Base-by-base conservation (phyloP, 2,888 invertebrate species). In the Cheilosia urbana region DNA sequence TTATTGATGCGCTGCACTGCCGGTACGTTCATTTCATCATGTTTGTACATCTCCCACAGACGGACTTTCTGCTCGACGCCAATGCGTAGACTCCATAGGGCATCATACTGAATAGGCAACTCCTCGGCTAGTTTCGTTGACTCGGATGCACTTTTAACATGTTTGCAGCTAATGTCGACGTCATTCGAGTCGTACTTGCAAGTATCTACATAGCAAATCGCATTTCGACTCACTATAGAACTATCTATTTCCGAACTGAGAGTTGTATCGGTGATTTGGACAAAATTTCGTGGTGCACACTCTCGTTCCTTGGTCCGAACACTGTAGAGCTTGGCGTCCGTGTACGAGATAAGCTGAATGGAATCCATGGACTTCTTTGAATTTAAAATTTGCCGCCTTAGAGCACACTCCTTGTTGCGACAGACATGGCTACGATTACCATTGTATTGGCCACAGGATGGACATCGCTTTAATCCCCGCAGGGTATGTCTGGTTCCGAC, bases 391-490 rank as follows among this genome's bases (percentile, higher is more conserved):
- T 90, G 89, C 19, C 89, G 88, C 40, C 91, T 88, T 17, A 90
- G 88, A n/a, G 89, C 88, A 34, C 91, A 91, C 4, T 87, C 69
- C 2, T 58, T 17, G 76, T 91, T 91, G 5, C 89, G 88, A 65
- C 91, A 91, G 1, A 91, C 73, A 24, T 89, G 84, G 2, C 96
- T 95, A 69, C 96, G 93, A 0, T 96, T 96, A 2, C 96, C 96
- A 91, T 96, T 97, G 85, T 94, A 94, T 1, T 94, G 94, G 0
- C 96, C 95, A 92, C 97, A 97, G 89, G 95, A 95, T 0, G 94
- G 94, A 89, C 96, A 97, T 89, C 95, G 95, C 87, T 95, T 93
- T 0, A 96, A 94, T 5, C 96, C 96, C 63, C 96, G 91, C 40
- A 90, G 77, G 13, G 89, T 88, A 4, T 85, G 85, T 5, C 89